Conservation (phyloP, 2,113 vertebrate species). For the Gymnogyps californianus region DNA sequence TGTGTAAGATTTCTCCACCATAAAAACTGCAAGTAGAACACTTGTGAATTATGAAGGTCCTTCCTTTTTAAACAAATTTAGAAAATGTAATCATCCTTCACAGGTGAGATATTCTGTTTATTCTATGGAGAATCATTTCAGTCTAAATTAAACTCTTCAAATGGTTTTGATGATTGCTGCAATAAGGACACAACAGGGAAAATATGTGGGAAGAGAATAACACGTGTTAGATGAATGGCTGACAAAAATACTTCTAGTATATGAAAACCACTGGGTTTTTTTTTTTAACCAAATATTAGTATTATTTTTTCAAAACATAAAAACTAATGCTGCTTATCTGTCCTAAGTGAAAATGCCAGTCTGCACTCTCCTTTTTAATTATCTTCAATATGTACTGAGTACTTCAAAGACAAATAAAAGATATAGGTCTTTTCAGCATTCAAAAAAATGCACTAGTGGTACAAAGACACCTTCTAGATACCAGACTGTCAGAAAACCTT, state of each 20-base stretch:
- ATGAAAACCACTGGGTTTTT: constrained; percentile 27
- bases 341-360: neutral
- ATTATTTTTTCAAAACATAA: constrained; percentile 1
- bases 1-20: neutral
- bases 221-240: constrained; percentile 60
- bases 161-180: constrained; percentile 65
- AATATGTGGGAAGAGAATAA: constrained; percentile 61
- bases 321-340: neutral
- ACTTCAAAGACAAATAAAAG: neutral
- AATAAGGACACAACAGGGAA: constrained; percentile 68
- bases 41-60: constrained; percentile 52
- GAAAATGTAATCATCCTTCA: constrained; percentile 67
- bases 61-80: constrained; percentile 67
- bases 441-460: neutral
- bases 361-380: neutral
- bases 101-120: constrained; percentile 72
- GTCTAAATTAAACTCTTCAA: constrained; percentile 73
- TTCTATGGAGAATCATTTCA: constrained; percentile 69
- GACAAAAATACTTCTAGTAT: constrained; percentile 65
- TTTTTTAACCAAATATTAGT: constrained; percentile 48
- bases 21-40: constrained; percentile 25
- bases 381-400: neutral
- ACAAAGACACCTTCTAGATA: neutral
- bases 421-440: neutral
- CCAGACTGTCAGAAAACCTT: neutral